Base-by-base conservation (phyloP, 1,140 invertebrate species). In the Druon quercuslanigerum region DNA sequence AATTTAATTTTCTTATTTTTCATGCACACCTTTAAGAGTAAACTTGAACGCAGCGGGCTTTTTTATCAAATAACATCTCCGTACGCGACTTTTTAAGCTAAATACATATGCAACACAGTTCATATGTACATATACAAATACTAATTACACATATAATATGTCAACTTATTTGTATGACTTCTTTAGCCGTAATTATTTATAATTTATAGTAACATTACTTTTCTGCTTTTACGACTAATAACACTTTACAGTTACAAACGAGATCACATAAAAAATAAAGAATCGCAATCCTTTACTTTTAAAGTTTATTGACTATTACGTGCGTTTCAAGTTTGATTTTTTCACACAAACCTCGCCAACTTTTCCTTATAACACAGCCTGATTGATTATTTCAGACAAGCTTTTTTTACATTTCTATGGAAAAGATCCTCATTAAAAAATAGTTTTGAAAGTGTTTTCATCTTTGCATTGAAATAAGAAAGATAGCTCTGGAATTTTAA, bases 201-300 rank as follows among this genome's bases (percentile, higher is more conserved):
- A 51, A 60, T 72, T 71, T 25, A 50, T 78, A 5, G 25, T 33
- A 78, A 71, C 20, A 52, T 71, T 71, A 77, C 70, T 73, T 60
- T 75, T 76, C 51, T 71, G 50, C 78, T 56, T 57, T 57, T 82
- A 82, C 71, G 72, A 66, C 79, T 82, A 81, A 60, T 71, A 83
- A 83, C 81, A 81, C 73, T 83, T 84, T 9, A 46, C 8, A 46
- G 40, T 46, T 84, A 79, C 77, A 83, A 84, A 82, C 60, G 73
- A 80, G 73, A 73, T 85, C 73, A 73, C 83, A 84, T 83, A 84
- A 83, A 84, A 84, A 86, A 85, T 84, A 82, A 84, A 80, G 33
- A 74, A 79, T 85, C 71, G 66, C 71, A 46, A 76, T 81, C 51
- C 82, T 76, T 79, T 73, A 73, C 50, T 50, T 19, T 54, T 46